Evolutionary conservation across 2,888 invertebrate species (phyloP).

Genomic region (Tuta absoluta): DNA sequence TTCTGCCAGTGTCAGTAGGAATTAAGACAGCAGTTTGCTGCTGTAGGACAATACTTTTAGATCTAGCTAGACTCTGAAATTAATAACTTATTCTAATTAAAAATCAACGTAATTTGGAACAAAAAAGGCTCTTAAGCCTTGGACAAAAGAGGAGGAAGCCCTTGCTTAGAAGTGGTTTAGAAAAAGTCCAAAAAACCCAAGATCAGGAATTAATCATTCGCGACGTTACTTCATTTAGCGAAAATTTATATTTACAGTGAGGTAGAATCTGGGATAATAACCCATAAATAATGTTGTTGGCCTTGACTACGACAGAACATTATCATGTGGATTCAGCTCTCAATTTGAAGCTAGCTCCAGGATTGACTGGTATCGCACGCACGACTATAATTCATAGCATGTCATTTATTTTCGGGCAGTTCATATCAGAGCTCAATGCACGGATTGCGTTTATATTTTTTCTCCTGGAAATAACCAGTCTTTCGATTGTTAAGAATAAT

Average conservation of each 20-base stretch:
- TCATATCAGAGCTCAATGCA: not conserved
- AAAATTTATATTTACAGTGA: conserved; percentile 78
- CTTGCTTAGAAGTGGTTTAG: no score
- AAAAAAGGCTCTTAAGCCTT: no score
- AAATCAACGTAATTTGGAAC: no score
- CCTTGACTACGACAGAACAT: not conserved
- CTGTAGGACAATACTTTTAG: no score
- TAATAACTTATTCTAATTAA: no score
- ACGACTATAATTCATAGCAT: no score
- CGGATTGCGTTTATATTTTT: not conserved
- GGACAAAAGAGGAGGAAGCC: no score
- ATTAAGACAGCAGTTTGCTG: no score
- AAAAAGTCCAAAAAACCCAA: no score
- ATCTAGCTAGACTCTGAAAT: no score
- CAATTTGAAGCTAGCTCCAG: no score
- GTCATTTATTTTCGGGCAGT: not conserved
- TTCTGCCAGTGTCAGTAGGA: no score
- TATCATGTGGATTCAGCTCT: not conserved
- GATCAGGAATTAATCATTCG: not conserved
- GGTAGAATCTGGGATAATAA: conserved; percentile 69
- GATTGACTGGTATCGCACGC: not conserved
- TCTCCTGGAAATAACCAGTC: not conserved
- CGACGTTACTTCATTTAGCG: conserved; percentile 64
- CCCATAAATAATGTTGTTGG: conserved; percentile 65
- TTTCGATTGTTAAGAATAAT: not conserved